Conservation (phyloP, 1,140 invertebrate species). For the Adelges cooleyi region DNA sequence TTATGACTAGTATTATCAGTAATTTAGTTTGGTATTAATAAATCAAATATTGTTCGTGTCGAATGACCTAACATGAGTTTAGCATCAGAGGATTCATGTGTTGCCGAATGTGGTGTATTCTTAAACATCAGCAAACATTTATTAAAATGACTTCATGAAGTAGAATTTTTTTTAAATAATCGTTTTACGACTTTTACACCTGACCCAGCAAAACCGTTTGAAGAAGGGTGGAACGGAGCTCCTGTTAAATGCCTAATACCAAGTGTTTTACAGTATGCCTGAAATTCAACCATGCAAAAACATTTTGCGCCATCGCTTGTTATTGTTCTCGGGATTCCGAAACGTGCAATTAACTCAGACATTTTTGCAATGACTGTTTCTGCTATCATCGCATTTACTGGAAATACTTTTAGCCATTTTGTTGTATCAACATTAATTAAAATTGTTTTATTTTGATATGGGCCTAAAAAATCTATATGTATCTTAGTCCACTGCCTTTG, state of each 20-base stretch:
- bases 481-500: neutral
- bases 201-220: too few species aligned
- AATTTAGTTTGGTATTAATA: too few species aligned
- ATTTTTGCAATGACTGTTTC: slow-evolving; percentile 30
- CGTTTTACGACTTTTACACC: too few species aligned
- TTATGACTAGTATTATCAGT: too few species aligned
- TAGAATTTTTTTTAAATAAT: too few species aligned
- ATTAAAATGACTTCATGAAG: too few species aligned
- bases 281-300: slow-evolving; percentile 34
- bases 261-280: slow-evolving; percentile 31
- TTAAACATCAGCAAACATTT: too few species aligned
- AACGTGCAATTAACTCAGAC: slow-evolving; percentile 31
- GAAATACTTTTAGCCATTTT: slow-evolving; percentile 35
- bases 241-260: slow-evolving; percentile 32
- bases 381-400: slow-evolving; percentile 17
- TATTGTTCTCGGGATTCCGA: slow-evolving; percentile 32
- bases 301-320: slow-evolving; percentile 35
- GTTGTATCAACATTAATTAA: neutral
- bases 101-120: too few species aligned
- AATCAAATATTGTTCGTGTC: too few species aligned
- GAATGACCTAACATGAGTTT: too few species aligned
- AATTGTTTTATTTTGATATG: neutral
- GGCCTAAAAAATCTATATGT: neutral
- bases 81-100: too few species aligned
- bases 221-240: too few species aligned